Evolutionary conservation across 2,888 invertebrate genomes (phyloP).

Genomic region (Poecilobothrus nobilitatus): DNA sequence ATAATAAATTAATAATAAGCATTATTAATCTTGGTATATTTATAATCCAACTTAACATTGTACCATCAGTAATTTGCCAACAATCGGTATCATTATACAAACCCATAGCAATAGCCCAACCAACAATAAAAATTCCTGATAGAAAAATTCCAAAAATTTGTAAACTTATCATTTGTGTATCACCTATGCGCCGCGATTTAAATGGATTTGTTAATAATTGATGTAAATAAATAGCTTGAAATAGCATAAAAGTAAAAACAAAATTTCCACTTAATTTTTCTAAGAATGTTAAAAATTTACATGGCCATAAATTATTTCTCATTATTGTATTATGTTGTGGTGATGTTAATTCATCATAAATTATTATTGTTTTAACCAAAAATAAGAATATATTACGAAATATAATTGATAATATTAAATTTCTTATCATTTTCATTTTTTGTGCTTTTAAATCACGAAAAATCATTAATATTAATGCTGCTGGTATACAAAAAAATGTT

Average conservation of each 20-base stretch:
- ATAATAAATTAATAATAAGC: slow-evolving; percentile 49
- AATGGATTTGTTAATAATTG: slow-evolving; percentile 59
- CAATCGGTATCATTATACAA: slow-evolving; percentile 49
- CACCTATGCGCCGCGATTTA: slow-evolving; percentile 41
- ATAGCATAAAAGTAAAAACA: slow-evolving; percentile 61
- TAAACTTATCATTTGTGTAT: slow-evolving; percentile 44
- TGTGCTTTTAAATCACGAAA: slow-evolving; percentile 49
- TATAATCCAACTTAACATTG: slow-evolving; percentile 52
- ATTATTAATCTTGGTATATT: slow-evolving; percentile 54
- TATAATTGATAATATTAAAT: slow-evolving; percentile 52
- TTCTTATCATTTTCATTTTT: slow-evolving; percentile 52
- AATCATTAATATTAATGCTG: slow-evolving; percentile 49
- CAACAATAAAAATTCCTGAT: slow-evolving; percentile 47
- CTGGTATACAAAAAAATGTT: slow-evolving; percentile 48
- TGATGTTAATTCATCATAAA: slow-evolving; percentile 46
- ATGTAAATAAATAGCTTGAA: slow-evolving; percentile 58
- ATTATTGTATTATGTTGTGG: slow-evolving; percentile 45
- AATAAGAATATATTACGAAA: slow-evolving; percentile 52
- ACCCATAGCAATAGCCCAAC: slow-evolving; percentile 51
- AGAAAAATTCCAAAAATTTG: slow-evolving; percentile 45
- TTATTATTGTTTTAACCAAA: slow-evolving; percentile 49
- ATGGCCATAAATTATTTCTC: slow-evolving; percentile 47
- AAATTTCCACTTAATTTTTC: slow-evolving; percentile 50
- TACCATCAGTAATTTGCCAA: slow-evolving; percentile 52
- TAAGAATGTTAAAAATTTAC: slow-evolving; percentile 49